These are phyloP conservation scores for Akabosia matsudoensis DNA, from an alignment of 1,140 invertebrate genomes.

Conservation along the genomic window DNA sequence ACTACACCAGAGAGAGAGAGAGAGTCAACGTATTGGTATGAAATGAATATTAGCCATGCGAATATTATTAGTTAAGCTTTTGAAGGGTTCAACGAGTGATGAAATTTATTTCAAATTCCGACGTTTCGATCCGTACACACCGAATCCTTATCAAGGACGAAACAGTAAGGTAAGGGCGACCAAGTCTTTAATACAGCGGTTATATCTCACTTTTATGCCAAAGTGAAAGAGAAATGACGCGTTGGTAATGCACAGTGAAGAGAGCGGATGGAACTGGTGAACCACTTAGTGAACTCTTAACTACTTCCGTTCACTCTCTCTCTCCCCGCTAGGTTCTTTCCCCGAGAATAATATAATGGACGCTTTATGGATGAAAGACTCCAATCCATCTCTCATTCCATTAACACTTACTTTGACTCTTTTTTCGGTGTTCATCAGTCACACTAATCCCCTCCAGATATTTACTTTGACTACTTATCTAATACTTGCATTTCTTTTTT, in stretches of 20 bases:
- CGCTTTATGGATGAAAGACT: background rate
- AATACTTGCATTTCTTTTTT: background rate
- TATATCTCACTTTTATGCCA: background rate
- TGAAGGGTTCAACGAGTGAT: too few species aligned
- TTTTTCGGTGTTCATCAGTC: background rate
- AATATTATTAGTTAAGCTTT: too few species aligned
- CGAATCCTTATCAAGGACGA: too few species aligned
- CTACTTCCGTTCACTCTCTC: conserved; percentile 10
- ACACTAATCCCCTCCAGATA: background rate
- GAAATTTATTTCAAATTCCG: too few species aligned
- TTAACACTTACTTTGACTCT: background rate
- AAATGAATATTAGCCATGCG: too few species aligned
- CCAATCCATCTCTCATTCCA: background rate
- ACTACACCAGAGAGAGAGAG: too few species aligned
- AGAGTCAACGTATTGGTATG: too few species aligned
- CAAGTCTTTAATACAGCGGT: too few species aligned
- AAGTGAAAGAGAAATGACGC: background rate
- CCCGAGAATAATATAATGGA: conserved; percentile 1
- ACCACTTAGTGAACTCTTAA: conserved; percentile 20
- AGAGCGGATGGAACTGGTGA: conserved; percentile 10
- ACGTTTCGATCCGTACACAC: too few species aligned
- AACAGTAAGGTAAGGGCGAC: too few species aligned
- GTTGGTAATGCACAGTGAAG: background rate
- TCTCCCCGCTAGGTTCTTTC: too few species aligned
- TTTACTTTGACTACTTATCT: conserved; percentile 3